A percentile compares a stretch with the other conserved stretches of the same genome.
Evolutionary conservation across 1,140 invertebrate species (phyloP).

Genomic region (Aphis craccivora): DNA sequence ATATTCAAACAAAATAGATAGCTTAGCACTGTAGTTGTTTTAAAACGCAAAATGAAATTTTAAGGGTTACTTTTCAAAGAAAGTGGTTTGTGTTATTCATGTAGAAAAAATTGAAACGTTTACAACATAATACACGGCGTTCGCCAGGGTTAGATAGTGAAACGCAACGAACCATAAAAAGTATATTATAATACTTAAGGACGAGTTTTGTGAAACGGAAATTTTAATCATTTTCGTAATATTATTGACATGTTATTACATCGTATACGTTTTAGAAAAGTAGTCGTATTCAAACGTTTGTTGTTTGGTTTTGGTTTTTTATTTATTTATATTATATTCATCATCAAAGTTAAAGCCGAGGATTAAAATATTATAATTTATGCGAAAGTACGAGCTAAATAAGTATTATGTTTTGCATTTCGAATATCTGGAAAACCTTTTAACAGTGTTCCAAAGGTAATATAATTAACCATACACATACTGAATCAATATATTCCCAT

Average conservation of each 20-base stretch:
- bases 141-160: not conserved
- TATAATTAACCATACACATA: not conserved
- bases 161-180: not conserved
- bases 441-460: conserved; percentile 16
- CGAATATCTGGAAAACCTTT: conserved; percentile 22
- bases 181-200: not conserved
- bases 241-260: conserved; percentile 7
- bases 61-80: not conserved
- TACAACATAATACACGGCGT: not conserved
- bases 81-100: conserved; percentile 23
- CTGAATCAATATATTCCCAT: not conserved
- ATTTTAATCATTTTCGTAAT: conserved; percentile 29
- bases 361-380: conserved; percentile 16
- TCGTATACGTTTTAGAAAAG: not conserved
- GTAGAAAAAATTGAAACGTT: conserved; percentile 25
- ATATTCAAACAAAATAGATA: not conserved
- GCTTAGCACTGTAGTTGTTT: not conserved
- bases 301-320: not conserved
- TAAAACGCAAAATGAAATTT: not conserved
- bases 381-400: not conserved
- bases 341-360: not conserved
- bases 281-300: not conserved
- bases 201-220: conserved; percentile 1
- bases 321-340: not conserved
- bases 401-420: not conserved